Percentiles rank a stretch among this genome's conserved stretches.
These are phyloP conservation scores for Nematopogon swammerdamellus DNA, from an alignment of 2,888 invertebrate species.

Conservation along the genomic window DNA sequence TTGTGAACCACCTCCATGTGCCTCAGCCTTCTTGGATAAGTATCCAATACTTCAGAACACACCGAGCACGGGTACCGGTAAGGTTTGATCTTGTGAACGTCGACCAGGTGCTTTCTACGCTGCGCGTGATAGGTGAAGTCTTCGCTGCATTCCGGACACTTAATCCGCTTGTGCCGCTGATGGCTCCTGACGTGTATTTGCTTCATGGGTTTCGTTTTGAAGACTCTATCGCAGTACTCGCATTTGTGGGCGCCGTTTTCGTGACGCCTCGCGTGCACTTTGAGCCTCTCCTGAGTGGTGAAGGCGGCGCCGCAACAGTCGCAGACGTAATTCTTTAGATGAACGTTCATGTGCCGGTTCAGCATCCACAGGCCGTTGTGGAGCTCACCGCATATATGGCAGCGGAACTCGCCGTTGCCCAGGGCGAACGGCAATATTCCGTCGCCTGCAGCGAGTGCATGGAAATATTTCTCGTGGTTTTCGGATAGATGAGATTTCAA, in stretches of 20 bases:
- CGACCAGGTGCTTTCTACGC: background rate
- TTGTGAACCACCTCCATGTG: background rate
- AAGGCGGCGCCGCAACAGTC: background rate
- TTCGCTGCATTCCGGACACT: background rate
- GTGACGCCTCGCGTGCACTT: background rate
- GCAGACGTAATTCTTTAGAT: background rate
- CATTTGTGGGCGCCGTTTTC: background rate
- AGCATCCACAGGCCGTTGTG: background rate
- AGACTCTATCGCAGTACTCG: background rate
- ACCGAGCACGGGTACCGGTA: background rate
- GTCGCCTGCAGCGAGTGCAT: background rate
- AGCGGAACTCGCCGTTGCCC: background rate
- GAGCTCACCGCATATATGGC: background rate
- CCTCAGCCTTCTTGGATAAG: background rate
- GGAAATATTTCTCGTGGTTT: background rate
- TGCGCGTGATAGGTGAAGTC: background rate
- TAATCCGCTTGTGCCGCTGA: background rate
- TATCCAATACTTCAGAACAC: background rate
- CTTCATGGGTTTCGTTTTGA: background rate
- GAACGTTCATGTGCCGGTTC: background rate
- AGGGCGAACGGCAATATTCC: background rate
- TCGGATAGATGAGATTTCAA: background rate
- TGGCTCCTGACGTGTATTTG: background rate
- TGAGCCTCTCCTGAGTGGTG: background rate
- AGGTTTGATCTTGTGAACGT: background rate